Conservation (phyloP, 2,113 vertebrate genomes). For the Charadrius vociferus region DNA sequence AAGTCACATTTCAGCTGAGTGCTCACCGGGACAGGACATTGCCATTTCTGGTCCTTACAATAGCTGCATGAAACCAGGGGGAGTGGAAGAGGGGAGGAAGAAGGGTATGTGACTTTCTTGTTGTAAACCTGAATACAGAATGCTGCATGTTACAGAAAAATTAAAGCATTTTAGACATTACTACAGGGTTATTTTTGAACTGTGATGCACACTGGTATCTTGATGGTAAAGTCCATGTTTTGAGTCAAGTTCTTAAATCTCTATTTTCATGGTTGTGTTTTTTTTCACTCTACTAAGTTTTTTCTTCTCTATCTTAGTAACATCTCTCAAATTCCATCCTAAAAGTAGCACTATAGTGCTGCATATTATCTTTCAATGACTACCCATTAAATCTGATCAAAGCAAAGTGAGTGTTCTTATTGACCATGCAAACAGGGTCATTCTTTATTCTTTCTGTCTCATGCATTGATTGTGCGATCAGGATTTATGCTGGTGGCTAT, state of each 20-base stretch:
- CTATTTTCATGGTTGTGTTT: neutral
- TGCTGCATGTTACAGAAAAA: neutral
- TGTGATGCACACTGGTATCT: neutral
- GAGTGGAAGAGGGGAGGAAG: neutral
- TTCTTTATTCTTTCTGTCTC: slow-evolving; percentile 24
- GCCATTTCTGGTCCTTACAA: neutral
- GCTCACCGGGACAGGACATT: neutral
- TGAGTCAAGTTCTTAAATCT: neutral
- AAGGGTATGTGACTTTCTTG: neutral
- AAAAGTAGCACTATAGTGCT: neutral
- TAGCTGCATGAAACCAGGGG: neutral
- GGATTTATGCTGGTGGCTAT: neutral
- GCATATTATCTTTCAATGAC: slow-evolving; percentile 30
- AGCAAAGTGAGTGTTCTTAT: slow-evolving; percentile 27
- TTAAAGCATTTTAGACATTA: neutral
- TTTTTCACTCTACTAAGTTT: neutral
- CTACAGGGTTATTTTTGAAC: neutral
- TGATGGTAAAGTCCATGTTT: neutral
- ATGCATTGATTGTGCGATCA: slow-evolving; percentile 16
- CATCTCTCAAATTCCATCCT: neutral
- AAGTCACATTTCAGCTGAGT: neutral
- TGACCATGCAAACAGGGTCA: slow-evolving; percentile 10
- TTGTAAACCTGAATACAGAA: neutral
- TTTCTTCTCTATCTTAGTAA: neutral
- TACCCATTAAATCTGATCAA: slow-evolving; percentile 17